Evolutionary conservation across 1,140 invertebrate species (phyloP).

Genomic region (Apis mellifera): Amel_HAv3.1 CM009933.2:7529001-7529500

Average conservation of each 20-base stretch:
- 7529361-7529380: too few species aligned
- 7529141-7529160: constrained; percentile 64
- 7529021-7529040: not conserved
- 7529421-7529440: too few species aligned
- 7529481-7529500: too few species aligned
- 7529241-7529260: constrained; percentile 70
- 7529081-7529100: constrained; percentile 63
- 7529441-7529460: too few species aligned
- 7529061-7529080: constrained; percentile 53
- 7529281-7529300: constrained; percentile 41
- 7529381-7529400: too few species aligned
- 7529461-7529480: too few species aligned
- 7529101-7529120: constrained; percentile 60
- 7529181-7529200: constrained; percentile 50
- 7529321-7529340: constrained; percentile 56
- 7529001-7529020: constrained; percentile 47
- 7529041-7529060: constrained; percentile 27
- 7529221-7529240: constrained; percentile 80
- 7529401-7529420: too few species aligned
- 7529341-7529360: constrained; percentile 19
- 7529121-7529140: constrained; percentile 67
- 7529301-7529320: constrained; percentile 46
- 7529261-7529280: constrained; percentile 59
- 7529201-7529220: constrained; percentile 71
- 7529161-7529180: constrained; percentile 51